These are phyloP conservation scores for Drosophila austrosaltans DNA, from an alignment of 2,888 invertebrate genomes.

Conservation along the genomic window DNA sequence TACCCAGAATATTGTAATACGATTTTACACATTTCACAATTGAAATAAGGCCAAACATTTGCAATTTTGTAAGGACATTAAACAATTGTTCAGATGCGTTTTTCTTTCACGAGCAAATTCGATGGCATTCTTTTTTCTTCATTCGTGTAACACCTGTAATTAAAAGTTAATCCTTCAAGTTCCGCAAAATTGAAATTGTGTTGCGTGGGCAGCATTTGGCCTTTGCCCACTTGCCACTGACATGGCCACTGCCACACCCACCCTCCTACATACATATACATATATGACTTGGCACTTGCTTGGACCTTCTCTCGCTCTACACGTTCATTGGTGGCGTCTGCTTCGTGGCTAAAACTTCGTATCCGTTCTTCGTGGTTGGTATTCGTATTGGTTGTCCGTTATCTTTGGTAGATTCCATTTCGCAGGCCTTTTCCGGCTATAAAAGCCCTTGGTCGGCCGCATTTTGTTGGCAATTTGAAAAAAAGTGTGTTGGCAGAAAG, in stretches of 20 bases:
- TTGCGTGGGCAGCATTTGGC: constrained; percentile 18
- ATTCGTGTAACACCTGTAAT: constrained; percentile 19
- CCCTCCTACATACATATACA: background rate
- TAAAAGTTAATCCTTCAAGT: constrained; percentile 28
- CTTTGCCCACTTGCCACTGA: constrained; percentile 9
- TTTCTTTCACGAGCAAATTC: background rate
- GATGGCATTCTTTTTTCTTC: background rate
- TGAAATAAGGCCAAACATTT: background rate
- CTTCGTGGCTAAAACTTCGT: constrained; percentile 53
- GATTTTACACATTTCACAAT: background rate
- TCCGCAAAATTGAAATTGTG: constrained; percentile 32
- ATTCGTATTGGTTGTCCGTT: constrained; percentile 67
- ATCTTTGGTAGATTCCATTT: constrained; percentile 51
- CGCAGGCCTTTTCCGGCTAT: constrained; percentile 61
- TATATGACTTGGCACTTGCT: constrained; percentile 50
- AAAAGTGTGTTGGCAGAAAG: constrained; percentile 30
- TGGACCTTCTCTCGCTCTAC: constrained; percentile 45
- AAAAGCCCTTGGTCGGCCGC: constrained; percentile 76
- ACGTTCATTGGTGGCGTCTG: constrained; percentile 61
- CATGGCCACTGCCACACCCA: constrained; percentile 5
- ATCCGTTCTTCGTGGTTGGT: constrained; percentile 47
- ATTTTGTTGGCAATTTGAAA: constrained; percentile 68
- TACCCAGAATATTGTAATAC: background rate
- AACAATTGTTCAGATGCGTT: constrained; percentile 62
- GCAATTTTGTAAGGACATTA: constrained; percentile 42